Conservation (phyloP, 2,888 invertebrate species). For the Neelides folsomi region DNA sequence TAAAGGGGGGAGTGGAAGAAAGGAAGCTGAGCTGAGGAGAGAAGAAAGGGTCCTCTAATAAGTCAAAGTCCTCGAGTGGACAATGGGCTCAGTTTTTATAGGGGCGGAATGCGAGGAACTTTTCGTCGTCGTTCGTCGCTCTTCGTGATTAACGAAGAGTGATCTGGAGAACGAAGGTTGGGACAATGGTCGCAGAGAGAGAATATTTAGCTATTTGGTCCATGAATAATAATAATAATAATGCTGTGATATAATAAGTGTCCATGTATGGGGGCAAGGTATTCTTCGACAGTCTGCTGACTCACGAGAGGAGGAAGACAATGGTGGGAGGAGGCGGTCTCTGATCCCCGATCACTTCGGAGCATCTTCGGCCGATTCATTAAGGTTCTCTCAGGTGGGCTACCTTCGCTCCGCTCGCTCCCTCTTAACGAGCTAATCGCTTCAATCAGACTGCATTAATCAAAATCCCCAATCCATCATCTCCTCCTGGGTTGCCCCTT, state of each 20-base stretch:
- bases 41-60: too few relatives aligned
- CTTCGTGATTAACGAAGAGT: not conserved
- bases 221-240: conserved; percentile 9
- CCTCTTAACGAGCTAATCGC: conserved; percentile 27
- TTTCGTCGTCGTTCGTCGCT: too few relatives aligned
- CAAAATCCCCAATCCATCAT: conserved; percentile 29
- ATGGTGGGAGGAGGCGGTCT: conserved; percentile 5
- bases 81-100: too few relatives aligned
- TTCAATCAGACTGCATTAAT: conserved; percentile 28
- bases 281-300: conserved; percentile 12
- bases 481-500: conserved; percentile 24
- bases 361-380: conserved; percentile 14
- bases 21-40: too few relatives aligned
- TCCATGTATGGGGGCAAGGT: not conserved
- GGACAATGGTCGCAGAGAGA: not conserved
- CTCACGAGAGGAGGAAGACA: conserved; percentile 16
- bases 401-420: conserved; percentile 2
- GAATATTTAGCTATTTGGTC: not conserved
- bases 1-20: too few relatives aligned
- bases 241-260: not conserved
- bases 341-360: not conserved
- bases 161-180: not conserved
- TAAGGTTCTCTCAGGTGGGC: conserved; percentile 27
- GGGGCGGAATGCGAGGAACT: too few relatives aligned
- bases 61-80: too few relatives aligned